These are phyloP conservation scores for Sebastes schlegelii DNA, from an alignment of 2,113 vertebrate species.

Conservation along the genomic window DNA sequence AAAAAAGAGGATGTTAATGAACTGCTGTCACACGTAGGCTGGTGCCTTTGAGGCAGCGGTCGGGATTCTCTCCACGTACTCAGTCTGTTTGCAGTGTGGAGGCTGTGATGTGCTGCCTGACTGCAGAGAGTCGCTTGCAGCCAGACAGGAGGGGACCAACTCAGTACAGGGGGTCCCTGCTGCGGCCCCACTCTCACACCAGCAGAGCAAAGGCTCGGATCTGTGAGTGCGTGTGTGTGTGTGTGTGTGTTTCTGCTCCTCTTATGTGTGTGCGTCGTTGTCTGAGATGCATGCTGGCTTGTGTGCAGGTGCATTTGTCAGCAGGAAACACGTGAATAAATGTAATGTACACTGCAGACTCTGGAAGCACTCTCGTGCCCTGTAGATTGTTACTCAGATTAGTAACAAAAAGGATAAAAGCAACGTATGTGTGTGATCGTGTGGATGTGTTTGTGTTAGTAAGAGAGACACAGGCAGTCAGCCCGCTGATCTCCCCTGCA, in stretches of 20 bases:
- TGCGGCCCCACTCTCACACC: constrained; percentile 60
- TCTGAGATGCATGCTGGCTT: constrained; percentile 10
- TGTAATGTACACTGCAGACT: background rate
- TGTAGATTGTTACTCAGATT: background rate
- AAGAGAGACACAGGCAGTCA: constrained; percentile 11
- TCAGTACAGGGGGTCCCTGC: constrained; percentile 73
- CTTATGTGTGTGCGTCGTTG: constrained; percentile 24
- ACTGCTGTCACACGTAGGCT: constrained; percentile 75
- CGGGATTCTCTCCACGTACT: constrained; percentile 79
- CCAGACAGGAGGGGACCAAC: constrained; percentile 73
- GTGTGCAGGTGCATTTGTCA: constrained; percentile 32
- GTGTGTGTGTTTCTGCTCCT: constrained; percentile 25
- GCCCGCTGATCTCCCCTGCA: constrained; percentile 49
- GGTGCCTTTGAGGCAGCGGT: constrained; percentile 76
- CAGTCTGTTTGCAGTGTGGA: constrained; percentile 75
- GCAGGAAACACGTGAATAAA: constrained; percentile 9
- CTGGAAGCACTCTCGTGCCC: background rate
- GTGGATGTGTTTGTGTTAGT: constrained; percentile 9
- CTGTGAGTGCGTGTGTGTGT: constrained; percentile 6
- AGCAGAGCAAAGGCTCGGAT: constrained; percentile 57
- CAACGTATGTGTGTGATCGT: background rate
- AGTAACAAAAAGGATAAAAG: background rate
- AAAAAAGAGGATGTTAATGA: constrained; percentile 76
- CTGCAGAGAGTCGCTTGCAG: constrained; percentile 74
- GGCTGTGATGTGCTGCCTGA: constrained; percentile 79